A percentile compares a stretch with the other conserved stretches of the same genome.
Conservation (phyloP, 2,888 invertebrate species). For the Sympetrum striolatum region DNA sequence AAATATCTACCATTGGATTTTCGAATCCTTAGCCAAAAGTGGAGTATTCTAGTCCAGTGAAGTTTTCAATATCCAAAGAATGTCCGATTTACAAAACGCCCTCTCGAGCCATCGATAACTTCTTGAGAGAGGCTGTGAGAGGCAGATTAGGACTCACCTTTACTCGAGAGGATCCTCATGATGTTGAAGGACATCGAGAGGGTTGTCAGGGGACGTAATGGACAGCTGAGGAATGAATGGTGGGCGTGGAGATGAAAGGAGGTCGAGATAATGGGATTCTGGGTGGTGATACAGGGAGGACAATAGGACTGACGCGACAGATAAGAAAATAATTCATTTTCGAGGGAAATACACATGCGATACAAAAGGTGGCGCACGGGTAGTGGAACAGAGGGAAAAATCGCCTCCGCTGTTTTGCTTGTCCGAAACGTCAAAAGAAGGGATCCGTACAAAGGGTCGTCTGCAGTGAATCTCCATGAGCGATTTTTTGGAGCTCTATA, state of each 20-base stretch:
- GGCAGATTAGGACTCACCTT: not conserved
- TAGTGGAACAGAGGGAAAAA: no score
- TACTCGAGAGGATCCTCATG: not conserved
- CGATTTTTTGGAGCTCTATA: not conserved
- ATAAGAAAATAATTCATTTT: not conserved
- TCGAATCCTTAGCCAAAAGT: no score
- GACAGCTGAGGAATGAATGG: not conserved
- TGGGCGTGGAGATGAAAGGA: not conserved
- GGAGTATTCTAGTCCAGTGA: no score
- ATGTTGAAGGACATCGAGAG: not conserved
- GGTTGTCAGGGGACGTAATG: not conserved
- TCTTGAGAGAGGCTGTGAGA: no score
- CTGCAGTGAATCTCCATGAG: not conserved
- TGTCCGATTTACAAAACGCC: no score
- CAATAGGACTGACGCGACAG: not conserved
- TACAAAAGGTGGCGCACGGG: not conserved
- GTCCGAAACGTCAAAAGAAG: not conserved
- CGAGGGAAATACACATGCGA: not conserved
- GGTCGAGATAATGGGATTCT: not conserved
- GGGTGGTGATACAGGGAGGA: not conserved
- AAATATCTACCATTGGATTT: no score
- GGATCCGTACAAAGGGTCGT: not conserved
- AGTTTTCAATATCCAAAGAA: no score
- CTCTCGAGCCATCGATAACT: no score
- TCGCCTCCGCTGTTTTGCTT: not conserved